A percentile compares a stretch with the other conserved stretches of the same genome.
These are phyloP conservation scores for Coturnix japonica DNA, from an alignment of 2,113 vertebrate genomes.

Conservation along the genomic window DNA sequence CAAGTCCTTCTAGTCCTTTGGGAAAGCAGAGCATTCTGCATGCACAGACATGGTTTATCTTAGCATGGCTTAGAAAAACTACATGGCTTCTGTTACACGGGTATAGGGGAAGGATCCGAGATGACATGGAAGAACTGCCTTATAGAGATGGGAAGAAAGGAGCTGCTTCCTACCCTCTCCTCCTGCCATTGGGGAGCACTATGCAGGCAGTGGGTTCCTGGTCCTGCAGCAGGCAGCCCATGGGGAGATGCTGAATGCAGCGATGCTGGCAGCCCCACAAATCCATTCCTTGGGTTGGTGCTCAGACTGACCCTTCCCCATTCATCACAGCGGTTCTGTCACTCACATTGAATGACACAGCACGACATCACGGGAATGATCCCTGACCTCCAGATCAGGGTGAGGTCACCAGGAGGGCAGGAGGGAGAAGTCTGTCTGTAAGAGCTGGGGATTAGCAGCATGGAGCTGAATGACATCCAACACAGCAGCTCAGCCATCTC, in stretches of 20 bases:
- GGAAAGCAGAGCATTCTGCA: neutral
- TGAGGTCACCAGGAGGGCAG: conserved; percentile 37
- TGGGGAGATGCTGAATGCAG: neutral
- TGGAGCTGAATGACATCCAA: neutral
- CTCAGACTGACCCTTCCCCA: conserved; percentile 8
- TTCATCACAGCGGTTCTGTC: conserved; percentile 19
- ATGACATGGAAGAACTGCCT: neutral
- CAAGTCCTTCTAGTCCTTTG: neutral
- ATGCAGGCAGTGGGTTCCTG: neutral
- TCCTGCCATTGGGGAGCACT: neutral
- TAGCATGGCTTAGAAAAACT: neutral
- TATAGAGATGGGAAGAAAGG: neutral
- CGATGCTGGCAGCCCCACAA: conserved; percentile 1
- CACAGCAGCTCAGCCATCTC: neutral
- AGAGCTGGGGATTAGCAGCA: neutral
- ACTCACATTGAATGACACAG: neutral
- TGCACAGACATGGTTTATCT: neutral
- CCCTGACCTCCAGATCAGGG: conserved; percentile 29
- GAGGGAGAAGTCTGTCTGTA: neutral
- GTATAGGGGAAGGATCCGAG: neutral
- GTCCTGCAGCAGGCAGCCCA: neutral
- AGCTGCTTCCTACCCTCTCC: neutral
- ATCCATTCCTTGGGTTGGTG: neutral
- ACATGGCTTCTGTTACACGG: neutral
- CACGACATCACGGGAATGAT: conserved; percentile 35